Base-by-base conservation (phyloP, 1,140 invertebrate genomes). In the Pygmarrhopalites habei region DNA sequence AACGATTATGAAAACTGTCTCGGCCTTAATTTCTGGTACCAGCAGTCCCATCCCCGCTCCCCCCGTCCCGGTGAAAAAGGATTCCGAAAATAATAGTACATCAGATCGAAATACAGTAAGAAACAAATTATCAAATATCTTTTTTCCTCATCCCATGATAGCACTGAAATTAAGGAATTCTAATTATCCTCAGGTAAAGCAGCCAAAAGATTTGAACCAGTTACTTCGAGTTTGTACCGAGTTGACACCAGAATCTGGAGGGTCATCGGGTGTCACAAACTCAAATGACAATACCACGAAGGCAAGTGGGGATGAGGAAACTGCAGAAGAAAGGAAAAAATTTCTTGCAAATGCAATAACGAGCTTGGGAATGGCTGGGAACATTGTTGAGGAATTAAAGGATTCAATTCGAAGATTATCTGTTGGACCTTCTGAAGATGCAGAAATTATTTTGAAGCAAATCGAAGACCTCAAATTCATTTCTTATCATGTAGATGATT, bases 401-500 rank as follows among this genome's bases (percentile, higher is more conserved):
- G 28, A 35, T 5, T 19, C 28, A 2, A 7, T 30, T 3, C 3
- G 15, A 21, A 3, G 35, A 23, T 25, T 56, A 41, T n/a, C 29
- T 19, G 35, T 26, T 7, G 53, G 53, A 19, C 35, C 35, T 4
- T 35, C 29, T 19, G 53, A 56, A 41, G 21, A 39, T 35, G 3
- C 53, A 56, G 53, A 56, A 23, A 23, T 5, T 14, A 39, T 39
- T 56, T 12, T 10, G 2, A 39, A 30, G 21, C 29, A 56, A 17
- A 14, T 56, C 10, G 30, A 56, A 3, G 35, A 56, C 39, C 19
- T 56, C 19, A 35, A 56, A 41, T 56, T 56, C 23, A 26, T 56
- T 41, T 4, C 53, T 39, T 56, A 56, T 41, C 53, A 56, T 56
- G 53, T 56, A 4, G 53, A 56, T 56, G 53, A 56, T 4, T 21